Conservation (phyloP, 2,888 invertebrate genomes). For the Busseola fusca region DNA sequence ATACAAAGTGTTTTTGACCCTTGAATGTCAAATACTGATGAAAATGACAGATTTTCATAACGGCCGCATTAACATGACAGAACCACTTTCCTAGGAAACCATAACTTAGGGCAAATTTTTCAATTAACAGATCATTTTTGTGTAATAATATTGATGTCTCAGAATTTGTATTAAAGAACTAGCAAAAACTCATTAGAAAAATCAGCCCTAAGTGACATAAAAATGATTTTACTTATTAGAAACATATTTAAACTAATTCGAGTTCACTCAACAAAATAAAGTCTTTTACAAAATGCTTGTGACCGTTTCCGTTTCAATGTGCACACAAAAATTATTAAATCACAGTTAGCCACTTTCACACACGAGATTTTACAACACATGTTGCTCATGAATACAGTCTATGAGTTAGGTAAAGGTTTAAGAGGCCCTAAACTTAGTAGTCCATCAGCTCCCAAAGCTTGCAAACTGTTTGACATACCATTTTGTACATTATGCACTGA, state of each 20-base stretch:
- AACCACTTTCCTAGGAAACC: neutral
- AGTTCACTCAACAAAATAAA: constrained; percentile 20
- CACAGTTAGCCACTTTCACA: constrained; percentile 50
- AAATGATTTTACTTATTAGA: constrained; percentile 16
- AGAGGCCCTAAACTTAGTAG: constrained; percentile 92
- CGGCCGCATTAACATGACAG: neutral
- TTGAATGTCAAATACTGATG: too few species aligned
- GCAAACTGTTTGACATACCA: constrained; percentile 88
- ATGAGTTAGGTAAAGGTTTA: constrained; percentile 88
- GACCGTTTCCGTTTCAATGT: constrained; percentile 15
- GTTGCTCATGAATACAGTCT: constrained; percentile 46
- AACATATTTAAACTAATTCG: constrained; percentile 4
- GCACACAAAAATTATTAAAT: constrained; percentile 34
- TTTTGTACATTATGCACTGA: constrained; percentile 91
- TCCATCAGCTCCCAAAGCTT: constrained; percentile 91
- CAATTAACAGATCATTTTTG: too few species aligned
- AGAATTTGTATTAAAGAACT: too few species aligned
- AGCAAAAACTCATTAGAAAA: too few species aligned
- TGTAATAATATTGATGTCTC: too few species aligned
- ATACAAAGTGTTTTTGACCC: too few species aligned
- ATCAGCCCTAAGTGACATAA: constrained; percentile 2
- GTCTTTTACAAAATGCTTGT: constrained; percentile 29
- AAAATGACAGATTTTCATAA: neutral
- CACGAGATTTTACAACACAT: constrained; percentile 21
- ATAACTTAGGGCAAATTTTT: too few species aligned